Base-by-base conservation (phyloP, 1,140 invertebrate species). In the Drosophila baimaii region DNA sequence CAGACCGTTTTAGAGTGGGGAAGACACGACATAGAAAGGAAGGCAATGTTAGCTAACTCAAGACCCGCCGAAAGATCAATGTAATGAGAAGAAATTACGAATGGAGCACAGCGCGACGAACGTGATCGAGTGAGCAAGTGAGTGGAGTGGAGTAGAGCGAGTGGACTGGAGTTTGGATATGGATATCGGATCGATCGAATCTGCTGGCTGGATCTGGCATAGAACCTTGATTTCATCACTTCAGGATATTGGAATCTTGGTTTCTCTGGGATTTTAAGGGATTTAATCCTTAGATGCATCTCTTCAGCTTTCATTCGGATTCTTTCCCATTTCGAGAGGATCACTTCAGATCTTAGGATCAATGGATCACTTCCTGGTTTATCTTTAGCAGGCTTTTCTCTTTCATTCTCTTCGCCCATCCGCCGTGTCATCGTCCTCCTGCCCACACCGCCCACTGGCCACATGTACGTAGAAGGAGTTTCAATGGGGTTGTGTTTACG, bases 1-100 rank as follows among this genome's bases (percentile, higher is more conserved):
- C n/a, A n/a, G n/a, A n/a, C n/a, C n/a, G n/a, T n/a, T n/a, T n/a
- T n/a, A n/a, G n/a, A n/a, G n/a, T n/a, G n/a, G n/a, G n/a, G 75
- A 90, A 86, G 79, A 88, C 78, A 89, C 49, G 70, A 90, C 89
- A 90, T 85, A 82, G 62, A 90, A 91, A 89, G 90, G 79, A 81
- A 76, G 55, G 70, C 64, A 76, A 85, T 59, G 70, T 91, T 91
- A 91, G 77, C 46, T 37, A 65, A 37, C 37, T 57, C 15, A 52
- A 61, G 44, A 15, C 63, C 41, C 51, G 23, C 9, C 37, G 21
- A 15, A 23, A 41, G 41, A 17, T 66, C 56, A 73, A 86, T 75
- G 70, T 74, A 83, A 90, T 91, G 81, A 85, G 84, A 64, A 91
- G 80, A 91, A 91, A 91, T 91, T 91, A 91, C 90, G 90, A 91